Conservation (phyloP, 92 coral and sea anemone genomes). For the Palythoa grandiflora region DNA sequence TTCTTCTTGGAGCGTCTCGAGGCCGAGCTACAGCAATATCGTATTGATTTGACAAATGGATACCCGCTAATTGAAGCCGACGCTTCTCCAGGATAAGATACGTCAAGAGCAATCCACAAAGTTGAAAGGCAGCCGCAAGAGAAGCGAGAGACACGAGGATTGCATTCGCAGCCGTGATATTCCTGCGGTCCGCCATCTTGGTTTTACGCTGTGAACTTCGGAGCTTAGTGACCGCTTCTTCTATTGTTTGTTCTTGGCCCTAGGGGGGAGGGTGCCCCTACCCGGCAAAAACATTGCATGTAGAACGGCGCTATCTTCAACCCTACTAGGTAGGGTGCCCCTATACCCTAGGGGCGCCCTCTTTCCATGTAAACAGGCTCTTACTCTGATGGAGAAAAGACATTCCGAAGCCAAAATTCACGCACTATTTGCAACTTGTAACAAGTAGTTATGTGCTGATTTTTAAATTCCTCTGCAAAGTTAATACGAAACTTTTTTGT, state of each 20-base stretch:
- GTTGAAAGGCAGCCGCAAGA: conserved; percentile 29
- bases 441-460: no score
- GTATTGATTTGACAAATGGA: conserved; percentile 4
- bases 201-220: conserved; percentile 26
- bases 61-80: conserved; percentile 19
- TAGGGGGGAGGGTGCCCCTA: no score
- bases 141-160: conserved; percentile 25
- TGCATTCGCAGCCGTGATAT: conserved; percentile 28
- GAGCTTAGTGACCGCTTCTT: conserved; percentile 43
- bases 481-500: no score
- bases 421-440: no score
- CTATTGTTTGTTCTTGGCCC: conserved; percentile 49
- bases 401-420: no score
- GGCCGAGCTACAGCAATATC: conserved; percentile 26
- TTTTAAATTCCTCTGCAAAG: no score
- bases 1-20: conserved; percentile 2
- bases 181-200: conserved; percentile 29
- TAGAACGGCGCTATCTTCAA: conserved; percentile 15
- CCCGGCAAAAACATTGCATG: no score
- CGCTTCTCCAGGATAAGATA: background rate
- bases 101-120: conserved; percentile 16
- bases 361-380: no score
- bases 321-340: no score
- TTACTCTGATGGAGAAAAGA: no score
- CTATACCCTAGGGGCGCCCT: no score